A percentile compares a stretch with the other conserved stretches of the same genome.
phyloP scores from a whole-genome alignment of 2,113 vertebrate species.

The Eulemur macaco region DNA sequence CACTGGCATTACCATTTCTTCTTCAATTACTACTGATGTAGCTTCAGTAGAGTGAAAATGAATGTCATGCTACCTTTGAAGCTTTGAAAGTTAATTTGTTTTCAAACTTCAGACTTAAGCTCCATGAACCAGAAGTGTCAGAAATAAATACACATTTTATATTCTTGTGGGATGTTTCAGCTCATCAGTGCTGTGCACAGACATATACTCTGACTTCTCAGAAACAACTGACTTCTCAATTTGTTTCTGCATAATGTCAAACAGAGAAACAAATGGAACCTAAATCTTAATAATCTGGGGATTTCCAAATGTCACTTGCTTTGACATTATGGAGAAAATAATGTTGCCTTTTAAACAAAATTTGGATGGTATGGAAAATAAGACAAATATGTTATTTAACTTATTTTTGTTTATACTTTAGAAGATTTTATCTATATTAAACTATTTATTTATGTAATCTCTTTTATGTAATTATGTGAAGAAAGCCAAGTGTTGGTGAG shows the following conservation, averaged over 20 bases:
- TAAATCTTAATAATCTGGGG: not conserved
- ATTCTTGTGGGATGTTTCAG: not conserved
- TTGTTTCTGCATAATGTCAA: slow-evolving; percentile 5
- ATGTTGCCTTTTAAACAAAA: not conserved
- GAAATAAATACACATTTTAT: slow-evolving; percentile 15
- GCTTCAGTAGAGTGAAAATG: slow-evolving; percentile 54
- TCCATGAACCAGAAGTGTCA: slow-evolving; percentile 53
- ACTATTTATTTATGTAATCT: not conserved
- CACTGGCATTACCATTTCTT: slow-evolving; percentile 32
- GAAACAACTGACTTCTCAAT: not conserved
- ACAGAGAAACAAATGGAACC: not conserved
- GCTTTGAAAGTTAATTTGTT: slow-evolving; percentile 65
- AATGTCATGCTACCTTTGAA: slow-evolving; percentile 60
- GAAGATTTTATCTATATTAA: not conserved
- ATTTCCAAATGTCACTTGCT: not conserved
- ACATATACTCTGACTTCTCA: not conserved
- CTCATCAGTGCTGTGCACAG: not conserved
- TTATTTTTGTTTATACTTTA: not conserved
- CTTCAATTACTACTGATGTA: slow-evolving; percentile 51
- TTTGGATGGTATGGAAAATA: not conserved
- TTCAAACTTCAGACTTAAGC: slow-evolving; percentile 52
- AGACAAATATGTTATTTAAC: not conserved
- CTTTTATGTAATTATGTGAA: not conserved
- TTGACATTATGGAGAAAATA: not conserved
- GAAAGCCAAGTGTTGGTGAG: not conserved